phyloP scores from a whole-genome alignment of 2,113 vertebrate genomes.

The Plecturocebus donacophilus region DNA sequence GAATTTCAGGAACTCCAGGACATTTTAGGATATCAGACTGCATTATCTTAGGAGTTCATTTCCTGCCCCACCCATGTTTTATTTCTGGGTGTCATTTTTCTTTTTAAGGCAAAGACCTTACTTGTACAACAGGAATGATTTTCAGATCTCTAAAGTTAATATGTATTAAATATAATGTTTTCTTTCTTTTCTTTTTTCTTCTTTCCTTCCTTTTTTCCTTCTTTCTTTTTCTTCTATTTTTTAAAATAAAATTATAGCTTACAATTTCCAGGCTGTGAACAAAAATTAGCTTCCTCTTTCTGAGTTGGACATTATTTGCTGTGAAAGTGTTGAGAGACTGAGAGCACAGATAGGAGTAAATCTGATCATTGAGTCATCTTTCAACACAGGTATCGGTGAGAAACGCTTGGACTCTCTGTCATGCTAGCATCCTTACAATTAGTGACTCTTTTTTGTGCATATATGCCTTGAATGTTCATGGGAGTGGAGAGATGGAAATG shows the following conservation, averaged over 20 bases:
- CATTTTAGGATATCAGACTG: not conserved
- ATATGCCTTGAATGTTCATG: not conserved
- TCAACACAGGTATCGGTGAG: not conserved
- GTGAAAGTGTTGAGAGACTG: not conserved
- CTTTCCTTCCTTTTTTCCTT: not conserved
- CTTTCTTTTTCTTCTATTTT: not conserved
- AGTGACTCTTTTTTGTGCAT: not conserved
- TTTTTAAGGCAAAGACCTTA: not conserved
- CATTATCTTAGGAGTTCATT: not conserved
- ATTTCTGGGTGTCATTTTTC: not conserved
- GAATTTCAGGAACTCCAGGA: not conserved
- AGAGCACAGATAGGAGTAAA: not conserved
- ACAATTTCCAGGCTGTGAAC: not conserved
- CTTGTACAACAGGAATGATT: not conserved
- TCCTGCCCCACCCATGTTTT: not conserved
- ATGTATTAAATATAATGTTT: slow-evolving; percentile 41
- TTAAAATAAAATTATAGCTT: not conserved
- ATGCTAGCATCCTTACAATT: not conserved
- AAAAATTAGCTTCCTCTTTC: not conserved
- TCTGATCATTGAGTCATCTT: not conserved
- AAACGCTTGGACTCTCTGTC: not conserved
- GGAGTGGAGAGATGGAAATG: not conserved
- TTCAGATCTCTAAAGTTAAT: not conserved
- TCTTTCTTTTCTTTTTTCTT: slow-evolving; percentile 58
- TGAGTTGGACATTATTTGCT: not conserved